phyloP scores from a whole-genome alignment of 2,797 vertebrate species.

The Balearica regulorum region DNA sequence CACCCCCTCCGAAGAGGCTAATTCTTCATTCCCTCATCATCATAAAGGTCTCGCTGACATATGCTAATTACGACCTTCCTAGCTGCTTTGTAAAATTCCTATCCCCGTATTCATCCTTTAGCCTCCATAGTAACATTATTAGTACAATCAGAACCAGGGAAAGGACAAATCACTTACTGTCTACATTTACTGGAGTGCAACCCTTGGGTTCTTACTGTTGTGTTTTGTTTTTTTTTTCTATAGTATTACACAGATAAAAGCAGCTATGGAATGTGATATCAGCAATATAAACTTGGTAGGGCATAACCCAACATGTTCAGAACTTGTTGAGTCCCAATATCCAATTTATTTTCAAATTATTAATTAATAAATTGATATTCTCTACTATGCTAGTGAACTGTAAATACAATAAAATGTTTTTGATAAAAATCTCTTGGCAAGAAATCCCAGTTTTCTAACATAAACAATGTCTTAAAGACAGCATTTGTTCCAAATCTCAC shows the following conservation, averaged over 20 bases:
- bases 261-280: not conserved
- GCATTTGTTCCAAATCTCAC: not conserved
- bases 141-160: not conserved
- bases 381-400: not conserved
- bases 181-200: not conserved
- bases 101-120: conserved; percentile 8
- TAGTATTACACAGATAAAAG: not conserved
- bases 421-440: not conserved
- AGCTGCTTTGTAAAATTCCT: not conserved
- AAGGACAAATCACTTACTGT: conserved; percentile 7
- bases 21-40: conserved; percentile 16
- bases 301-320: not conserved
- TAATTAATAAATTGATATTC: not conserved
- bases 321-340: not conserved
- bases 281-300: not conserved
- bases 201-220: not conserved
- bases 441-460: not conserved
- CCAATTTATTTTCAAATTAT: not conserved
- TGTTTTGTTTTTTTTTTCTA: not conserved
- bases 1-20: not conserved
- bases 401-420: not conserved
- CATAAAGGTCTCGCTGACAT: conserved; percentile 30
- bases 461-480: not conserved
- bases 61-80: conserved; percentile 36
- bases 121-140: conserved; percentile 21